A percentile compares a stretch with the other conserved stretches of the same genome.
These are phyloP conservation scores for Menidia beryllina DNA, from an alignment of 2,113 vertebrate genomes.

Conservation along the genomic window DNA sequence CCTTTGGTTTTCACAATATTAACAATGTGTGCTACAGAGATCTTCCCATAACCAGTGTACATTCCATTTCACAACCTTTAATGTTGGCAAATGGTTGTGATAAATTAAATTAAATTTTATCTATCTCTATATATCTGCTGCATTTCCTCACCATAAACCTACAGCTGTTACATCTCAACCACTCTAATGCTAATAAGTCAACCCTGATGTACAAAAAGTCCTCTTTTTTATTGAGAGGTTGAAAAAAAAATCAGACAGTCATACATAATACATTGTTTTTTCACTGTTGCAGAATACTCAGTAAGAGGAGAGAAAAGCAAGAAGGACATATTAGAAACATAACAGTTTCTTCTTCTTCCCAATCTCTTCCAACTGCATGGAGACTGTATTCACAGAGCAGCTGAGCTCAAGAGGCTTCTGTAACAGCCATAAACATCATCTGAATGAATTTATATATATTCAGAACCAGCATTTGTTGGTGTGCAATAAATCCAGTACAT, in stretches of 20 bases:
- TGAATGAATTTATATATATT: conserved; percentile 25
- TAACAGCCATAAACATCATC: conserved; percentile 41
- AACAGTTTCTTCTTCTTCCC: conserved; percentile 62
- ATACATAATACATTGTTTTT: conserved; percentile 70
- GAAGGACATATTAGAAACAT: conserved; percentile 59
- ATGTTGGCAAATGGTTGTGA: no score
- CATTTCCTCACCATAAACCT: background rate
- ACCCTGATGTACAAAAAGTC: conserved; percentile 36
- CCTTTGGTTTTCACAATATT: background rate
- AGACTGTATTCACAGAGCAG: conserved; percentile 65
- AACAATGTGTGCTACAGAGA: background rate
- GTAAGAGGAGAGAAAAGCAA: conserved; percentile 49
- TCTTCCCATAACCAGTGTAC: background rate
- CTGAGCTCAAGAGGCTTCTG: conserved; percentile 47
- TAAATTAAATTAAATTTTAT: background rate
- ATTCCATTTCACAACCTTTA: no score
- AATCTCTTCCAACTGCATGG: conserved; percentile 40
- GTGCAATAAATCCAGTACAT: conserved; percentile 9
- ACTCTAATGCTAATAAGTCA: conserved; percentile 14
- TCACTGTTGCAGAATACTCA: conserved; percentile 61
- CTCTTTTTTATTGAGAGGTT: conserved; percentile 38
- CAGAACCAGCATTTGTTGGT: conserved; percentile 7
- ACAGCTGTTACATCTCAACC: conserved; percentile 6
- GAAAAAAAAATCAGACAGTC: conserved; percentile 34
- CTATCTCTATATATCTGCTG: background rate